Conservation (phyloP, 2,797 vertebrate genomes). For the Hephaestus fuliginosus region DNA sequence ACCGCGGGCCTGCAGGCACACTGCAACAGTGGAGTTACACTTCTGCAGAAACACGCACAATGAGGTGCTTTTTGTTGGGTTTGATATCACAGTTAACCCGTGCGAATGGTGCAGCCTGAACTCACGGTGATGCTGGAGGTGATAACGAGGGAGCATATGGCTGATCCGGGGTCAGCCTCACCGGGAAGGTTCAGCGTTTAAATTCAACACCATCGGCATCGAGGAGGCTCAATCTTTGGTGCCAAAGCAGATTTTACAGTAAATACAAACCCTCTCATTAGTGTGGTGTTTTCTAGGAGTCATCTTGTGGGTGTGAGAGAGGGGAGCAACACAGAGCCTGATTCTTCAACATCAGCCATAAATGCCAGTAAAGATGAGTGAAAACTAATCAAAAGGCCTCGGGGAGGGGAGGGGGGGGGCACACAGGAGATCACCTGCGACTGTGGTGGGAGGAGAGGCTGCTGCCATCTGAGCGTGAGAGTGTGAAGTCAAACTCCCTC, state of each 20-base stretch:
- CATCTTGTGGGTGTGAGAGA: background rate
- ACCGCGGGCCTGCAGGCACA: slow-evolving; percentile 21
- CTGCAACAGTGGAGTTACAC: slow-evolving; percentile 12
- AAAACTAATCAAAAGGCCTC: slow-evolving; percentile 29
- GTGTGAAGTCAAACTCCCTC: slow-evolving; percentile 3
- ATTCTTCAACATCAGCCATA: background rate
- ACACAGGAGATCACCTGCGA: slow-evolving; percentile 24
- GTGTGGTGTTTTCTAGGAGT: background rate
- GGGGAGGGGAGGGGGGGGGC: background rate
- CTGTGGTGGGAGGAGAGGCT: slow-evolving; percentile 3
- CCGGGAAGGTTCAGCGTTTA: slow-evolving; percentile 2
- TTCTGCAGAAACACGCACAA: background rate
- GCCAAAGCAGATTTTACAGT: background rate
- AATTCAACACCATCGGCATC: background rate
- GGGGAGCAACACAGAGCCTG: background rate
- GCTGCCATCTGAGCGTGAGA: background rate
- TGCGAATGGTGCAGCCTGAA: slow-evolving; percentile 33
- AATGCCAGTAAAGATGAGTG: slow-evolving; percentile 6
- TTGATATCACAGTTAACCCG: background rate
- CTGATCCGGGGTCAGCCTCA: slow-evolving; percentile 46
- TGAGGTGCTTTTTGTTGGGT: background rate
- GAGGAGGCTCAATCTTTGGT: background rate
- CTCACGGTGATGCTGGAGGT: slow-evolving; percentile 35
- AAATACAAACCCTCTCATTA: background rate
- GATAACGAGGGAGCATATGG: slow-evolving; percentile 20